Conservation (phyloP, 2,888 invertebrate genomes). For the Chymomyza procnemis region DNA sequence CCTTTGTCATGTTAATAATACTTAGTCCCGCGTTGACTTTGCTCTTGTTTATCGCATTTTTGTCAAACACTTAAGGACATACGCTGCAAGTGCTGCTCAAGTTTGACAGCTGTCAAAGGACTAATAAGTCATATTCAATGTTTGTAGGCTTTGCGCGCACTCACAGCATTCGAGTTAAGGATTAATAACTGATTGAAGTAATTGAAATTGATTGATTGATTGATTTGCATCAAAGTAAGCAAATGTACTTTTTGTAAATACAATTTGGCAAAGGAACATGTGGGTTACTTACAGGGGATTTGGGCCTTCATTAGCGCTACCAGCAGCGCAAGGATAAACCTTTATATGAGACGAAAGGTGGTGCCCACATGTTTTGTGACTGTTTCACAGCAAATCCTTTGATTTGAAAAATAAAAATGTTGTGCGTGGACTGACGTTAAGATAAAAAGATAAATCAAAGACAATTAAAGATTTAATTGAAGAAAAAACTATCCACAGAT, state of each 20-base stretch:
- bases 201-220: conserved; percentile 58
- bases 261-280: not conserved
- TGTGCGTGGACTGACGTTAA: too few species aligned
- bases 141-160: conserved; percentile 32
- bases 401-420: not conserved
- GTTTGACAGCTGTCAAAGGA: conserved; percentile 74
- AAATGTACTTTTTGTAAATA: not conserved
- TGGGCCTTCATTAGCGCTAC: not conserved
- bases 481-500: too few species aligned
- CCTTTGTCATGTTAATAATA: conserved; percentile 31
- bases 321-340: not conserved
- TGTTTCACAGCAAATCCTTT: not conserved
- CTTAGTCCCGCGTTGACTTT: not conserved
- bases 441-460: too few species aligned
- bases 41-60: not conserved
- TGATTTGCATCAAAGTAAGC: conserved; percentile 7
- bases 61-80: conserved; percentile 13
- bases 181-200: conserved; percentile 47
- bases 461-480: too few species aligned
- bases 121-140: conserved; percentile 68
- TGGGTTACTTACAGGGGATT: not conserved
- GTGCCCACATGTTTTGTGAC: not conserved
- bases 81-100: conserved; percentile 49
- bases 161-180: conserved; percentile 40
- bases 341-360: not conserved